Evolutionary conservation across 2,113 vertebrate species (phyloP).

Genomic region (Pleuronectes platessa): DNA sequence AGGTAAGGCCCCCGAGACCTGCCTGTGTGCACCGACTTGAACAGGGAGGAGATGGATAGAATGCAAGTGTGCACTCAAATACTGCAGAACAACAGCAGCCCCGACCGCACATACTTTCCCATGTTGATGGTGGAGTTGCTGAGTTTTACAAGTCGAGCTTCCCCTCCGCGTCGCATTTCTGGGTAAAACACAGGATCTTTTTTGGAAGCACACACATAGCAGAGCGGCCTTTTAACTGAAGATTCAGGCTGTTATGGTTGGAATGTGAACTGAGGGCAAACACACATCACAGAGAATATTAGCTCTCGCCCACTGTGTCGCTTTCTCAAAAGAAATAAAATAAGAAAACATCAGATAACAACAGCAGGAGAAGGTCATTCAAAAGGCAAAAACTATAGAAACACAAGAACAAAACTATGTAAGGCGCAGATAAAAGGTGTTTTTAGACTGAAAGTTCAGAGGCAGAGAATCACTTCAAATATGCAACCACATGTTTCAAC

Average conservation of each 20-base stretch:
- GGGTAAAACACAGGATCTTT: slow-evolving; percentile 53
- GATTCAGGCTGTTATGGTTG: slow-evolving; percentile 77
- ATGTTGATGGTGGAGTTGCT: slow-evolving; percentile 54
- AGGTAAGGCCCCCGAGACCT: slow-evolving; percentile 45
- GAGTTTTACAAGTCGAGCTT: slow-evolving; percentile 67
- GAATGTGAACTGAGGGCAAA: slow-evolving; percentile 71
- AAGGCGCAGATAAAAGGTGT: not conserved
- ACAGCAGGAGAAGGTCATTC: slow-evolving; percentile 54
- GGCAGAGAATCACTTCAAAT: too few relatives aligned
- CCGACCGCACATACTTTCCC: slow-evolving; percentile 72
- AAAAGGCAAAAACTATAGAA: slow-evolving; percentile 38
- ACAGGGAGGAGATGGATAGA: not conserved
- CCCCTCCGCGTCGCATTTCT: slow-evolving; percentile 61
- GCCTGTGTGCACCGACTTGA: not conserved
- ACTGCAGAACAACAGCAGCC: slow-evolving; percentile 6
- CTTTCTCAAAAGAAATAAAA: slow-evolving; percentile 29
- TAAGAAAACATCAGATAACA: slow-evolving; percentile 58
- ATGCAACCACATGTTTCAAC: not conserved
- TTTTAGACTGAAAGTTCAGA: too few relatives aligned
- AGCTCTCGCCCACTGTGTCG: slow-evolving; percentile 51
- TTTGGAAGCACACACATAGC: slow-evolving; percentile 69
- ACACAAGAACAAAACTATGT: not conserved
- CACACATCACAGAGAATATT: slow-evolving; percentile 72
- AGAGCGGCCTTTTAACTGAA: slow-evolving; percentile 68
- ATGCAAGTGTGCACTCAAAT: slow-evolving; percentile 18